Evolutionary conservation across 2,888 invertebrate genomes (phyloP).

Genomic region (Stenodera caucasica): DNA sequence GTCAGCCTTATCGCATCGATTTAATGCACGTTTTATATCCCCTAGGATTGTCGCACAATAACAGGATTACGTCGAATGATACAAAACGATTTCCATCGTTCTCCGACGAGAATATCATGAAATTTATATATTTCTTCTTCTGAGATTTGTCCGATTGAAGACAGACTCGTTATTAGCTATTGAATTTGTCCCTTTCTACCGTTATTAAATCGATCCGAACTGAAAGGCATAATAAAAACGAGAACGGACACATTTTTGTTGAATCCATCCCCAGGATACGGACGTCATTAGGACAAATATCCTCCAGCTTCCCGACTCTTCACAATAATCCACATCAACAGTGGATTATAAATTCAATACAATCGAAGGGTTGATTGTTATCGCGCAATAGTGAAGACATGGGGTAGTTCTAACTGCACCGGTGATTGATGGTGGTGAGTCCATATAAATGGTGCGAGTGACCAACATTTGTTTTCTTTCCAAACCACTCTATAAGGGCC

Average conservation of each 20-base stretch:
- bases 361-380: slow-evolving; percentile 11
- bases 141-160: slow-evolving; percentile 10
- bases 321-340: neutral
- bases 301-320: slow-evolving; percentile 37
- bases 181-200: slow-evolving; percentile 3
- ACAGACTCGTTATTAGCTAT: slow-evolving; percentile 6
- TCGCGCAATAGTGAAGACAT: slow-evolving; percentile 7
- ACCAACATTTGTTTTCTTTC: slow-evolving; percentile 53
- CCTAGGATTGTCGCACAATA: slow-evolving; percentile 40
- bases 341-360: neutral
- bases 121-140: slow-evolving; percentile 7
- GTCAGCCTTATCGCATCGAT: slow-evolving; percentile 30
- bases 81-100: slow-evolving; percentile 7
- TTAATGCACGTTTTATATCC: slow-evolving; percentile 44
- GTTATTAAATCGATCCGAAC: slow-evolving; percentile 29
- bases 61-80: slow-evolving; percentile 11
- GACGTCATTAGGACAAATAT: slow-evolving; percentile 52
- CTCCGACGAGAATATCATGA: neutral
- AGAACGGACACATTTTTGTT: slow-evolving; percentile 39
- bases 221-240: slow-evolving; percentile 40
- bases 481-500: slow-evolving; percentile 34
- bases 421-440: slow-evolving; percentile 46
- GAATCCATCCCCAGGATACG: slow-evolving; percentile 31
- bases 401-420: slow-evolving; percentile 24
- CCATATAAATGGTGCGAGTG: slow-evolving; percentile 45